These are phyloP conservation scores for Andrena trimmerana DNA, from an alignment of 2,888 invertebrate genomes.

Conservation along the genomic window DNA sequence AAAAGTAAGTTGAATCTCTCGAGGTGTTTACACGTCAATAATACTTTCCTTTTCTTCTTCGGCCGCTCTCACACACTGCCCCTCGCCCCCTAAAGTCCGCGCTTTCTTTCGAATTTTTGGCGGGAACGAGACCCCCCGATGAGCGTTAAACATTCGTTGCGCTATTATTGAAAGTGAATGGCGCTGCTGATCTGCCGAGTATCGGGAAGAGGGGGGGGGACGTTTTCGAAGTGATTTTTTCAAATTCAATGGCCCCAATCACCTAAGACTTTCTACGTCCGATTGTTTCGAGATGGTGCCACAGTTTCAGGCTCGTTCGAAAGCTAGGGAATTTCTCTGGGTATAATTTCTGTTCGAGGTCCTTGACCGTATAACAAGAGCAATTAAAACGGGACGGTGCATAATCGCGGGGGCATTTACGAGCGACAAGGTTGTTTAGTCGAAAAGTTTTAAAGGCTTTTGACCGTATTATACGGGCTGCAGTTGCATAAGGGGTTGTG, in stretches of 20 bases:
- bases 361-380: constrained; percentile 30
- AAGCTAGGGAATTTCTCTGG: background rate
- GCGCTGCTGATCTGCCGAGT: too few species aligned
- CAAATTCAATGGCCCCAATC: too few species aligned
- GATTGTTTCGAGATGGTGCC: too few species aligned
- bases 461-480: constrained; percentile 49
- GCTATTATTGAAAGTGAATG: background rate
- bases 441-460: constrained; percentile 52
- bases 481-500: constrained; percentile 58
- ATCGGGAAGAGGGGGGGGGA: too few species aligned
- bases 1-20: constrained; percentile 84
- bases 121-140: constrained; percentile 47
- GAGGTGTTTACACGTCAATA: constrained; percentile 82
- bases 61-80: constrained; percentile 73
- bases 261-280: too few species aligned
- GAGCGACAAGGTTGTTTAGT: constrained; percentile 9
- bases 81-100: constrained; percentile 48
- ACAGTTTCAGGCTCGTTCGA: background rate
- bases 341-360: constrained; percentile 3
- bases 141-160: background rate
- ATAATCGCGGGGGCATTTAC: background rate
- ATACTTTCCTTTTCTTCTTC: constrained; percentile 77
- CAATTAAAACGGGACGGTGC: background rate
- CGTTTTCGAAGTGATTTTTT: too few species aligned
- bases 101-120: constrained; percentile 57